Percentiles rank a stretch among this genome's conserved stretches.
Conservation (phyloP, 1,140 invertebrate genomes). For the Drosophila seguyi region DNA sequence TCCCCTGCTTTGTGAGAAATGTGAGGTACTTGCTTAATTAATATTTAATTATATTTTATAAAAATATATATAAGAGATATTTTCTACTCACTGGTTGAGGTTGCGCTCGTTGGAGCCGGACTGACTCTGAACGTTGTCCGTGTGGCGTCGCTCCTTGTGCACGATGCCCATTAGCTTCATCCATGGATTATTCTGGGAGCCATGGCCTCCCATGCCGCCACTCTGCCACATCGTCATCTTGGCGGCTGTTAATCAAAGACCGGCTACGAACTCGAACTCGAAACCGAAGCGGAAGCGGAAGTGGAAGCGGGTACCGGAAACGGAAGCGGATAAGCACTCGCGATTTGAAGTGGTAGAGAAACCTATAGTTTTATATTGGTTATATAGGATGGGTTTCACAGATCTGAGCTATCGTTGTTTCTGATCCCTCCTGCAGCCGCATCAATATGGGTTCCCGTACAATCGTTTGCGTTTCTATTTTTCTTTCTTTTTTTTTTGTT, state of each 20-base stretch:
- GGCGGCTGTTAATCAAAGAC: constrained; percentile 46
- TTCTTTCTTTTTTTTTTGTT: constrained; percentile 7
- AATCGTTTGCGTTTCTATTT: constrained; percentile 1
- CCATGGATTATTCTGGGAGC: constrained; percentile 92
- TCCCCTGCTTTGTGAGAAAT: neutral
- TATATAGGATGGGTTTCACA: constrained; percentile 9
- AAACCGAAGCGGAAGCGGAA: constrained; percentile 1
- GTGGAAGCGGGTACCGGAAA: neutral
- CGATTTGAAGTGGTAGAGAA: constrained; percentile 19
- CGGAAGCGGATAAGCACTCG: constrained; percentile 25
- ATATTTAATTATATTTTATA: neutral
- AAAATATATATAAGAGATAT: neutral
- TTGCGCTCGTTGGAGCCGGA: constrained; percentile 87
- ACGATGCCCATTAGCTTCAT: constrained; percentile 93
- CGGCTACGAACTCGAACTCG: constrained; percentile 15
- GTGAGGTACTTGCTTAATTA: neutral
- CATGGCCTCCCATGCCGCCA: constrained; percentile 88
- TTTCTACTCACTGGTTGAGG: constrained; percentile 88
- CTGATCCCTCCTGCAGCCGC: constrained; percentile 6
- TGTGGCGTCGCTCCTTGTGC: constrained; percentile 89
- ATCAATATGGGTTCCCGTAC: constrained; percentile 23
- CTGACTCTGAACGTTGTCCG: constrained; percentile 86
- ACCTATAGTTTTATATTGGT: constrained; percentile 12
- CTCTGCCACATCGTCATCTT: constrained; percentile 91
- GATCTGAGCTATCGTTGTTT: constrained; percentile 23